These are phyloP conservation scores for Heterocephalus glaber DNA, from an alignment of 2,113 vertebrate genomes.

Conservation along the genomic window DNA sequence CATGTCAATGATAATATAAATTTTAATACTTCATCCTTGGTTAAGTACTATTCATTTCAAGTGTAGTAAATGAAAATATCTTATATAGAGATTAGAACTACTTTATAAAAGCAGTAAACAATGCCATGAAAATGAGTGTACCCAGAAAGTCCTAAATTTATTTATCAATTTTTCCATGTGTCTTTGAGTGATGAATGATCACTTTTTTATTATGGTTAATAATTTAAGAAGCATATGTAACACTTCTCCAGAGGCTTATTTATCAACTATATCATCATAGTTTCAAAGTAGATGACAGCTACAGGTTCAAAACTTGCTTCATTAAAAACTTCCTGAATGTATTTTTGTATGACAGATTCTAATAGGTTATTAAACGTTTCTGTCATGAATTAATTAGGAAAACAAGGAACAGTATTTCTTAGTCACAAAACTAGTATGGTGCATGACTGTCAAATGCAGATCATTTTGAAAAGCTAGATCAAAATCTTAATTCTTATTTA, in stretches of 20 bases:
- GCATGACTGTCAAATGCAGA: background rate
- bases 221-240: background rate
- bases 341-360: slow-evolving; percentile 42
- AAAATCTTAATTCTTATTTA: background rate
- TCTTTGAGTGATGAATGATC: slow-evolving; percentile 37
- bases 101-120: slow-evolving; percentile 9
- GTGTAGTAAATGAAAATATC: slow-evolving; percentile 43
- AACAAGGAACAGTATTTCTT: slow-evolving; percentile 44
- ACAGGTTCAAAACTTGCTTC: background rate
- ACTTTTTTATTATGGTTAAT: background rate
- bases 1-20: slow-evolving; percentile 26
- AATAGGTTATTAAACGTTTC: slow-evolving; percentile 55
- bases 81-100: background rate
- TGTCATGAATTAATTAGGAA: slow-evolving; percentile 55
- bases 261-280: background rate
- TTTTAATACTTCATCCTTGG: slow-evolving; percentile 27
- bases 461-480: background rate
- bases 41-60: slow-evolving; percentile 3
- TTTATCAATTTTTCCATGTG: background rate
- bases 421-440: background rate
- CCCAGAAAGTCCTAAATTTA: background rate
- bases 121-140: background rate
- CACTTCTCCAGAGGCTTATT: background rate
- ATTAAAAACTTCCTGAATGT: slow-evolving; percentile 3
- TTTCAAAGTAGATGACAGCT: background rate